Evolutionary conservation across 1,140 invertebrate species (phyloP), one percentile per base, ranked within the genome.

Genomic region (Nomia melanderi): DNA sequence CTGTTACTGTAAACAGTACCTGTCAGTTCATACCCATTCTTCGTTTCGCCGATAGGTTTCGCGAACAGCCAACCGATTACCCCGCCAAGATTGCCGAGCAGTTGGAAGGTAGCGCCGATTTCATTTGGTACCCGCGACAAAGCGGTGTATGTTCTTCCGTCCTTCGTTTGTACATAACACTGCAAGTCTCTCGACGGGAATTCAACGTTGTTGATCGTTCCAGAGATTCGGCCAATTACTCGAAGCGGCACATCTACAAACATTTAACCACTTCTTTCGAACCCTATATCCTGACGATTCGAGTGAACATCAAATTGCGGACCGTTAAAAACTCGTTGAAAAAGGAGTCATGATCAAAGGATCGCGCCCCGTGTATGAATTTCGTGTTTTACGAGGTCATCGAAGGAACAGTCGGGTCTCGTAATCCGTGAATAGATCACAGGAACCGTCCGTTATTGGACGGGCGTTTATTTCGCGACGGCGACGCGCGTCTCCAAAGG

Each of bases 1-100:
- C n/a, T n/a, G n/a, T n/a, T n/a, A n/a, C n/a, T n/a, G n/a, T 36
- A 9, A 6, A 5, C 27, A 6, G 67, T 88, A 95, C 95, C 95
- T 82, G 96, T 95, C 5, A 97, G 88, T 89, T 96, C 94, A 88
- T 97, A 99, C 50, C 98, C 98, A 91, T 99, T 99, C 41, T 94
- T 93, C 0, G 96, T 95, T 12, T 94, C 91, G 5, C 94, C 94
- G 27, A 94, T 92, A 1, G 96, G 95, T 85, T 96, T 96, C 8
- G 98, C 97, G 90, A 99, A 99, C 0, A 99, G 91, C 97, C 98
- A 99, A 12, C 97, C 97, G 62, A 98, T 95, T 1, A 97, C 94
- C 25, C 94, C 94, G 5, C 97, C 97, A 6, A 99, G 89, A 7
- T 96, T 94, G 74, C 95, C 95, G 0, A 98, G 92, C 25, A 96